Evolutionary conservation across 2,888 invertebrate species (phyloP), one percentile per base, ranked within the genome.

Genomic region (Xanthorhoe spadicearia): DNA sequence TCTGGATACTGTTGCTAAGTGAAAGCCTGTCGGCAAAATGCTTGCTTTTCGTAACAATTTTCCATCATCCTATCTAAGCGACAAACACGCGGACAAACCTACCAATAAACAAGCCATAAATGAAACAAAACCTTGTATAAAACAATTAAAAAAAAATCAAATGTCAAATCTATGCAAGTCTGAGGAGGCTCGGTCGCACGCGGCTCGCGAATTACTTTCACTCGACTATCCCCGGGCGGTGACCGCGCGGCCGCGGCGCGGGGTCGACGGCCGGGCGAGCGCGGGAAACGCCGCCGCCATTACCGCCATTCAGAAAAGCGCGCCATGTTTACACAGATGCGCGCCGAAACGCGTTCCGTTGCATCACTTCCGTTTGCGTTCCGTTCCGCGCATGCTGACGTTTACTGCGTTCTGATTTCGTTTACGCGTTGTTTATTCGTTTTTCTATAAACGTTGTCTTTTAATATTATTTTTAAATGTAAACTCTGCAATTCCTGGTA

Each of bases 161-260:
- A 64, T 56, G 64, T 57, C 43, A 68, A 68, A 68, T 69, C 53
- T 70, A 64, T 69, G 64, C 69, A 68, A 66, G 72, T 58, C 55
- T 54, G 48, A 49, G 88, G 84, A 79, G 85, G 89, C 89, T 87
- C 85, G 84, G 83, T 84, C 81, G 90, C 88, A 81, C 83, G 90
- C 88, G 82, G 88, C 75, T 90, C 88, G 92, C 92, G 90, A 92
- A 92, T 92, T 92, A 93, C 93, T 93, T 93, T 93, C 93, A 92
- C 93, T 93, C 85, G 84, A 84, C 87, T 90, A 88, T 90, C 90
- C 90, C 87, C 90, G 91, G 85, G 86, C 86, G 91, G 84, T 90
- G 90, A 90, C 90, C 90, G 90, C 82, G 70, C 82, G 85, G 88
- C 92, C 86, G 90, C 92, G 90, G 90, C 82, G 69, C 82, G 86